Conservation (phyloP, 2,113 vertebrate genomes). For the Coptodon bakossiorum region DNA sequence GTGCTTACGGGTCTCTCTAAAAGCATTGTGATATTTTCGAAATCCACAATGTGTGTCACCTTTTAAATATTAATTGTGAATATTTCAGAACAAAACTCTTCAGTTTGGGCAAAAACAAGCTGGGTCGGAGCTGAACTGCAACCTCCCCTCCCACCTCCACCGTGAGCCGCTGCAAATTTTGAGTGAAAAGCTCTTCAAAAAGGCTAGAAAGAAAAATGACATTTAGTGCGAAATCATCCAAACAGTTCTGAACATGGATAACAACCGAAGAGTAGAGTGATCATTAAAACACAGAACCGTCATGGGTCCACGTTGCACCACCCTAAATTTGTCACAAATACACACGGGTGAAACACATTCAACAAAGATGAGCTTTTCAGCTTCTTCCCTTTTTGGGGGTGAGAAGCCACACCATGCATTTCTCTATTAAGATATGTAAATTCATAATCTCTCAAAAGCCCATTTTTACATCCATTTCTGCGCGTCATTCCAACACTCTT, state of each 20-base stretch:
- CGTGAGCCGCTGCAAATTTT: neutral
- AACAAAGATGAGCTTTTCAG: conserved; percentile 9
- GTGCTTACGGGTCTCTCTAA: neutral
- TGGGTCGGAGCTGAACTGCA: neutral
- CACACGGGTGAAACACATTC: neutral
- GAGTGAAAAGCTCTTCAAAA: conserved; percentile 43
- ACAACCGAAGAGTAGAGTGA: conserved; percentile 7
- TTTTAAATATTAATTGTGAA: conserved; percentile 5
- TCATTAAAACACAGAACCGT: neutral
- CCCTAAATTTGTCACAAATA: neutral
- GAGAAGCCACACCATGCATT: conserved; percentile 23
- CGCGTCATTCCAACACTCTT: conserved; percentile 23
- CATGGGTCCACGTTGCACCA: neutral
- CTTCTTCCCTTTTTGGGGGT: neutral
- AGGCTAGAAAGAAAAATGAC: neutral
- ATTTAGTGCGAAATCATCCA: conserved; percentile 34
- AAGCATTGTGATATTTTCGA: neutral
- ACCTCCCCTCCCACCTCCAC: neutral
- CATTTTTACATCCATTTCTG: conserved; percentile 53
- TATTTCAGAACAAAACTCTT: conserved; percentile 10
- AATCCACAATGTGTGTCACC: neutral
- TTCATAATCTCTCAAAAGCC: conserved; percentile 56
- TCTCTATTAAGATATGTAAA: conserved; percentile 65
- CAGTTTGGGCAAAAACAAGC: conserved; percentile 26
- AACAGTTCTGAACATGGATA: conserved; percentile 7